Evolutionary conservation across 2,113 vertebrate species (phyloP), one percentile per base, ranked within the genome.

Genomic region (Clupea harengus): DNA sequence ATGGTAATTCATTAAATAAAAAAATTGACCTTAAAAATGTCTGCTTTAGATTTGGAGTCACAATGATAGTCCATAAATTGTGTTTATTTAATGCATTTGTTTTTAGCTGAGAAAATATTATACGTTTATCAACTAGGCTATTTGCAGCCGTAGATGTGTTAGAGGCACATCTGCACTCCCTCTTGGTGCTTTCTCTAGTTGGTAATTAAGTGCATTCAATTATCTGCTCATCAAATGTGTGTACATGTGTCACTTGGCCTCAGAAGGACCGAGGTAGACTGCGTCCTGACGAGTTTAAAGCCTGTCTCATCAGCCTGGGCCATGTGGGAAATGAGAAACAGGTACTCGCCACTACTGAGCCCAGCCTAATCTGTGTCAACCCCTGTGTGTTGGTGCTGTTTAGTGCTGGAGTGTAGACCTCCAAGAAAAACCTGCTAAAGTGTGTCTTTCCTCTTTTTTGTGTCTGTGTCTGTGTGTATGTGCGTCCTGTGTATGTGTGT

Each of bases 301-400:
- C 92, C 90, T 94, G 93, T 87, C 92, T 94, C 90, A 93, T 94
- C 92, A 94, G 93, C 91, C 91, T 95, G 89, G 94, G 91, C 87
- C 89, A 92, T 89, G 91, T 92, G 92, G 92, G 92, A 88, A 93
- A 92, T 91, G 88, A 92, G 47, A 81, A 90, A 86, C 90, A 92
- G 93, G 93, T 93, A 94, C 75, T 85, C 82, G 75, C 50, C 81
- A 44, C 64, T 28, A 25, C 25, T 28, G 9, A 25, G 6, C 32
- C 25, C 72, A 44, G 72, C 72, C 13, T 78, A 32, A 17, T 32
- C 64, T 10, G 1, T 8, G 2, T 13, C 64, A 15, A 3, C 25
- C 28, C 28, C 72, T 7, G 18, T 60, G 72, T 78, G 39, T 39
- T 39, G 39, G 39, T 39, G 39, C 39, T 39, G 39, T 39, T 39